A percentile compares a stretch with the other conserved stretches of the same genome.
phyloP scores from a whole-genome alignment of 2,113 vertebrate genomes.

The Tor tambroides region DNA sequence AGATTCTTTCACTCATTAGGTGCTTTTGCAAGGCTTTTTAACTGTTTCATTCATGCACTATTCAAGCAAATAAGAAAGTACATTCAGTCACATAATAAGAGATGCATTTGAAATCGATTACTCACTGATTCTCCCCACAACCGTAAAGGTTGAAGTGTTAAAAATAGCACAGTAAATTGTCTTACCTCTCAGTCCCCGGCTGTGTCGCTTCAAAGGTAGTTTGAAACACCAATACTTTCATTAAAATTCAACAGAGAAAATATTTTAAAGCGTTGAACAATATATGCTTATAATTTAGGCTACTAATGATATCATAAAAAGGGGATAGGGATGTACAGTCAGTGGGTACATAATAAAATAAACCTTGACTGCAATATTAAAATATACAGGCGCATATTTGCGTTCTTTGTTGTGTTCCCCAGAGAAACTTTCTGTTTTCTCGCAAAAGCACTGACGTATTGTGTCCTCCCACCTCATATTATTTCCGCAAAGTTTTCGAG shows the following conservation, averaged over 20 bases:
- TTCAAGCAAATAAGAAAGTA: neutral
- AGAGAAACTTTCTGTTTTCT: no score
- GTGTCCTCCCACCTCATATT: no score
- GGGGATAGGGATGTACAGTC: neutral
- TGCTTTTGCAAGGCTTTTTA: neutral
- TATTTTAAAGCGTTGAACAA: neutral
- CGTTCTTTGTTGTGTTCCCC: no score
- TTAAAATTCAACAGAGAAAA: neutral
- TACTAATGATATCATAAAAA: neutral
- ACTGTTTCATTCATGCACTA: conserved; percentile 20
- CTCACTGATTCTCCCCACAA: neutral
- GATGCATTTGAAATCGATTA: conserved; percentile 1
- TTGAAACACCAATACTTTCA: neutral
- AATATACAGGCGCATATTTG: neutral
- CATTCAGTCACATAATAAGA: neutral
- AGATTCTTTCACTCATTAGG: conserved; percentile 28
- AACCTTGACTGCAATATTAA: neutral
- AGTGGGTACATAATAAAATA: neutral
- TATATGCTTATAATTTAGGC: neutral
- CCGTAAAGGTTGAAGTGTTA: neutral
- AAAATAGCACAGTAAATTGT: conserved; percentile 14
- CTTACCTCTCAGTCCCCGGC: neutral
- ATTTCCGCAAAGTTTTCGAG: no score
- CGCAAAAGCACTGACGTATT: no score
- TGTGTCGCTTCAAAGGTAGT: neutral